Evolutionary conservation across 2,888 invertebrate genomes (phyloP).

Genomic region (Tetramorium bicarinatum): DNA sequence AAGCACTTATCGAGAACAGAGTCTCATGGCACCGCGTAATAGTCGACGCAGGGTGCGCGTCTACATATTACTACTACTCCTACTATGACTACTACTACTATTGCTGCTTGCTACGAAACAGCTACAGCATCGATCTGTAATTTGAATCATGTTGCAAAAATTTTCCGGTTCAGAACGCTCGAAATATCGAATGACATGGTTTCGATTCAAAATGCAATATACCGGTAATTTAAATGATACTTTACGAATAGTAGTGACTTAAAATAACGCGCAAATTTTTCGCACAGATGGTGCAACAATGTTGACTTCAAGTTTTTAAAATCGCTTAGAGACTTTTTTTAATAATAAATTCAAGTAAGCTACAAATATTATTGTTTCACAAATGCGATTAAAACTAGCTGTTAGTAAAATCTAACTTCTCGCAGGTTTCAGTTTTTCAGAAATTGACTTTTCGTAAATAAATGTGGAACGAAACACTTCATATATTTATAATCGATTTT

Average conservation of each 20-base stretch:
- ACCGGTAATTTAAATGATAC: not conserved
- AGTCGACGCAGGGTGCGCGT: constrained; percentile 20
- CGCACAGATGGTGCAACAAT: constrained; percentile 18
- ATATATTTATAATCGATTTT: constrained; percentile 1
- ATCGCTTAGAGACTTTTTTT: not conserved
- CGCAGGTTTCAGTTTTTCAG: not conserved
- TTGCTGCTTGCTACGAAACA: constrained; percentile 31
- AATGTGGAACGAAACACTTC: not conserved
- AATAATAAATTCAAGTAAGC: not conserved
- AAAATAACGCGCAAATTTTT: not conserved
- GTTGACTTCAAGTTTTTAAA: not conserved
- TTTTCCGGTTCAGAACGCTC: not conserved
- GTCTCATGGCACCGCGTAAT: constrained; percentile 22
- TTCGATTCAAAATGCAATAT: not conserved
- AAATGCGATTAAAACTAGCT: not conserved
- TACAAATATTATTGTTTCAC: not conserved
- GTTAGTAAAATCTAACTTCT: not conserved
- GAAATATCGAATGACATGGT: constrained; percentile 12
- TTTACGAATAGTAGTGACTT: not conserved
- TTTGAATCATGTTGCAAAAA: constrained; percentile 50
- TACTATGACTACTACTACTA: not conserved
- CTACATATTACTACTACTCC: not conserved
- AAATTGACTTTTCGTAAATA: not conserved
- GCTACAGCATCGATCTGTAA: constrained; percentile 45
- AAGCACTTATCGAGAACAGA: constrained; percentile 20